A percentile compares a stretch with the other conserved stretches of the same genome.
These are phyloP conservation scores for Hydrozoanthus tunicans DNA, from an alignment of 64 coral and sea anemone species.

Conservation along the genomic window DNA sequence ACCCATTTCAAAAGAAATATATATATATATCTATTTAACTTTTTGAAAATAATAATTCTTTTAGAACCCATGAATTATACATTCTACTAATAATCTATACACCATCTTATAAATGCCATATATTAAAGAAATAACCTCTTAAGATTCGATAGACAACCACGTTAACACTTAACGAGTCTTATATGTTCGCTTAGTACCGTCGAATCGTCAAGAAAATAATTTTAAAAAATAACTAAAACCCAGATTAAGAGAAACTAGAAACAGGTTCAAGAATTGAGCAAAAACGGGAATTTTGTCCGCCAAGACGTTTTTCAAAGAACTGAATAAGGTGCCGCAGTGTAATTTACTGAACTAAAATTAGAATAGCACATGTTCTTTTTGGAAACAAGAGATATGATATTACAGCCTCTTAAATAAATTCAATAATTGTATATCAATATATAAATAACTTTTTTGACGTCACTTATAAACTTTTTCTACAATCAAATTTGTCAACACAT, in stretches of 20 bases:
- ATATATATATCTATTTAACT: not conserved
- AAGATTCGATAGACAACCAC: not conserved
- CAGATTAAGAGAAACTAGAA: not conserved
- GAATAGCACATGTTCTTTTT: not conserved
- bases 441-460: not conserved
- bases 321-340: not conserved
- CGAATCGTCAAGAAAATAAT: not conserved
- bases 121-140: not conserved
- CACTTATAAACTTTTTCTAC: not conserved
- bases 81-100: conserved; percentile 31
- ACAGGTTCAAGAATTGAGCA: not conserved
- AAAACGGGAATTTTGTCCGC: not conserved
- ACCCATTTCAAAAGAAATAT: conserved; percentile 3
- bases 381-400: not conserved
- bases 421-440: not conserved
- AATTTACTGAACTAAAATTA: not conserved
- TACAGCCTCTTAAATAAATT: not conserved
- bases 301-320: not conserved
- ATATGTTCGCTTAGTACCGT: not conserved
- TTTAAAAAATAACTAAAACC: not conserved
- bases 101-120: not conserved
- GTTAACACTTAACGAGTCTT: not conserved
- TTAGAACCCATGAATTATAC: not conserved
- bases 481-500: not conserved
- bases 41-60: conserved; percentile 27